Evolutionary conservation across 2,113 vertebrate genomes (phyloP).

Genomic region (Lonchura striata): DNA sequence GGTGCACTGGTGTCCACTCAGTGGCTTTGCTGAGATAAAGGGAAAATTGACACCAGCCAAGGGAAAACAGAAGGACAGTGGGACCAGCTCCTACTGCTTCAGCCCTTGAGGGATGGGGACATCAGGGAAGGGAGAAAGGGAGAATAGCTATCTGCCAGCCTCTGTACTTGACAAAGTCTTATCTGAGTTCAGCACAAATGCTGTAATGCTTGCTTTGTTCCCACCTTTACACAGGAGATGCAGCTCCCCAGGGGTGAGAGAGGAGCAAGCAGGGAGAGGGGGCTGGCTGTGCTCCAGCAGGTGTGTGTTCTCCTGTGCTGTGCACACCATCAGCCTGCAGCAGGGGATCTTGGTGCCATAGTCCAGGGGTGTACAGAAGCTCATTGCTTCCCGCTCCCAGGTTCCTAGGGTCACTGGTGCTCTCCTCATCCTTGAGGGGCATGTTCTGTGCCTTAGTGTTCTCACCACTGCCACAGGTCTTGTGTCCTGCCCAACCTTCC

Average conservation of each 20-base stretch:
- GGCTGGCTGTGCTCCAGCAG: background rate
- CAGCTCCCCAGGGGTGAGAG: background rate
- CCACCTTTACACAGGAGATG: background rate
- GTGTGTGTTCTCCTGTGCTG: background rate
- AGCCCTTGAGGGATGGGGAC: background rate
- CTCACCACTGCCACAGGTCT: background rate
- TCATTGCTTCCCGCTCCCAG: background rate
- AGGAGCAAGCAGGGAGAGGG: background rate
- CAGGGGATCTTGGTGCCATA: background rate
- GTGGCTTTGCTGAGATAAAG: background rate
- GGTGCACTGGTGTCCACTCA: background rate
- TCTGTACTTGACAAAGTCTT: background rate
- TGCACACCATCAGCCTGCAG: background rate
- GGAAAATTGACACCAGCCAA: background rate
- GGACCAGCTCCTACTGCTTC: background rate
- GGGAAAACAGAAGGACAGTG: background rate
- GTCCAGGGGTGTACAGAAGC: background rate
- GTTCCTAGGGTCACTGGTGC: fast-evolving
- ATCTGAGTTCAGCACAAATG: background rate
- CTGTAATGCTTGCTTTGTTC: background rate
- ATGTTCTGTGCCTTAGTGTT: background rate
- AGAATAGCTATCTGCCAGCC: background rate
- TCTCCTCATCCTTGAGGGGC: background rate
- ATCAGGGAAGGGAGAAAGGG: background rate
- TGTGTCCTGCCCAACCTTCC: background rate